A percentile compares a stretch with the other conserved stretches of the same genome.
Conservation (phyloP, 2,888 invertebrate species). For the Eudasyphora cyanicolor region DNA sequence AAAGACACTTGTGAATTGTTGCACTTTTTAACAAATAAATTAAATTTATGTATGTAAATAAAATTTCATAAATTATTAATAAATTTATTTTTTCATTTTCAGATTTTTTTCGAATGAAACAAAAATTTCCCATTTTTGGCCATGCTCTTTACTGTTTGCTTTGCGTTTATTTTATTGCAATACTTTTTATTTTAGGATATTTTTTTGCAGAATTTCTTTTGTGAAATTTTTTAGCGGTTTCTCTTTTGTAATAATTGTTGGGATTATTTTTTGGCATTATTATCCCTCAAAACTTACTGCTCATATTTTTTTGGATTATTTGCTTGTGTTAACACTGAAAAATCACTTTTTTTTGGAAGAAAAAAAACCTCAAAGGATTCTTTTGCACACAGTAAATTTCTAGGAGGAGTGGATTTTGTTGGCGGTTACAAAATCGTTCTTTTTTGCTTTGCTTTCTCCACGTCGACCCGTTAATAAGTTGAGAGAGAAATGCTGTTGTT, state of each 20-base stretch:
- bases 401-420: no score
- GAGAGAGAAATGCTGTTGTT: constrained; percentile 68
- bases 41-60: not conserved
- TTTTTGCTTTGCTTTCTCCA: constrained; percentile 43
- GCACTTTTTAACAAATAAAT: not conserved
- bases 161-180: constrained; percentile 3
- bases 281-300: constrained; percentile 71
- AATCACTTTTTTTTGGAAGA: constrained; percentile 59
- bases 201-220: constrained; percentile 48
- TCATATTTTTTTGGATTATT: constrained; percentile 70
- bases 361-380: constrained; percentile 60
- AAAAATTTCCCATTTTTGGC: constrained; percentile 31
- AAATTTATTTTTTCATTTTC: not conserved
- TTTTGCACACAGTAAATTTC: constrained; percentile 45
- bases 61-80: not conserved
- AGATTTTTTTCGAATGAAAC: not conserved
- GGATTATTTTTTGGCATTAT: constrained; percentile 44
- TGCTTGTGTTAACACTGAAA: constrained; percentile 59
- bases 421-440: constrained; percentile 39
- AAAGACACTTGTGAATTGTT: not conserved
- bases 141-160: constrained; percentile 49
- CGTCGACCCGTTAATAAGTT: constrained; percentile 43
- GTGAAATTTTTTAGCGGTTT: constrained; percentile 45
- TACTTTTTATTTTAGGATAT: constrained; percentile 10
- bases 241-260: constrained; percentile 45